Evolutionary conservation across 1,140 invertebrate genomes (phyloP).

Genomic region (Cotesia chilonis): DNA sequence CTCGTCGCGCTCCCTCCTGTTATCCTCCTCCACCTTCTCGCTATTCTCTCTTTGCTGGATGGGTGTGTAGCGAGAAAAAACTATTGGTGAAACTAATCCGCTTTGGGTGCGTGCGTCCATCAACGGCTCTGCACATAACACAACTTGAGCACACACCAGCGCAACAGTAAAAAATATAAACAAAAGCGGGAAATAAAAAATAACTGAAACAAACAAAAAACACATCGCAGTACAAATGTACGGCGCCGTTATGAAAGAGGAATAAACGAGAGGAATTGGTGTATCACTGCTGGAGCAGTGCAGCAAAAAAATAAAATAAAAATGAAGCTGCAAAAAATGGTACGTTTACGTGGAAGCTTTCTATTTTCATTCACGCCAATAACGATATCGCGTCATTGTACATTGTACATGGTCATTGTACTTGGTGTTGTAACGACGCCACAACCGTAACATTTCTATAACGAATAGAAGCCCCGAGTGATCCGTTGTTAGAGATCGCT

Average conservation of each 20-base stretch:
- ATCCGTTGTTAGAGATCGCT: conserved; percentile 15
- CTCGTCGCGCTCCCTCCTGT: conserved; percentile 19
- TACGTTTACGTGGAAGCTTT: conserved; percentile 25
- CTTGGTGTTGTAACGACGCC: conserved; percentile 32
- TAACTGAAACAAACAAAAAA: too few species aligned
- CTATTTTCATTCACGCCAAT: conserved; percentile 38
- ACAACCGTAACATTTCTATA: conserved; percentile 47
- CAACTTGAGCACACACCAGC: neutral
- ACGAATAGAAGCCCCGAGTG: conserved; percentile 41
- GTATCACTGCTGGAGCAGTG: neutral
- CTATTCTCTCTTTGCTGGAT: too few species aligned
- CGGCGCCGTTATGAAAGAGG: too few species aligned
- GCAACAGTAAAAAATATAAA: neutral
- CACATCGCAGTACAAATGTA: too few species aligned
- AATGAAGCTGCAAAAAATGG: neutral
- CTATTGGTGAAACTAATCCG: conserved; percentile 37
- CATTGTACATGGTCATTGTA: conserved; percentile 19
- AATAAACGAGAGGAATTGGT: neutral
- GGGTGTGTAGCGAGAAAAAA: conserved; percentile 16
- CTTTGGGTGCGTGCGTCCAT: conserved; percentile 37
- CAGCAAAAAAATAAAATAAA: conserved; percentile 2
- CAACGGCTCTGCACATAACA: conserved; percentile 24
- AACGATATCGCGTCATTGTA: conserved; percentile 33
- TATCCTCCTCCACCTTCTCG: neutral
- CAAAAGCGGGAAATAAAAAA: neutral